Base-by-base conservation (phyloP, 2,888 invertebrate species). In the Drosophila mimetica region DNA sequence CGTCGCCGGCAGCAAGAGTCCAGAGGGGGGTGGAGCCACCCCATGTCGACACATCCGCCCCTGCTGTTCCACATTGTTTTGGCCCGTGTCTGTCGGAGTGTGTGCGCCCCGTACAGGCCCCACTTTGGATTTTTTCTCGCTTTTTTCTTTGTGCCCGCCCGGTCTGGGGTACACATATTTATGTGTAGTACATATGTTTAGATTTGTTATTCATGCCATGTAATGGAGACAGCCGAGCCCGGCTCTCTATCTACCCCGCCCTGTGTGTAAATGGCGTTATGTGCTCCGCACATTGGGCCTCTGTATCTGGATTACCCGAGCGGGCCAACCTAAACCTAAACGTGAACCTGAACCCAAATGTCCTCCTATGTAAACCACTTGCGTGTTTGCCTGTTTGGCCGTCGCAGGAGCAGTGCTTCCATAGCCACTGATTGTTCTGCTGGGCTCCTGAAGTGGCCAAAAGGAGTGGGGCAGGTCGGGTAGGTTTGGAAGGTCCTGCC, bases 121-220 rank as follows among this genome's bases (percentile, higher is more conserved):
- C 57, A 13, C 34, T 18, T 61, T 34, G 50, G 16, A 22, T 79
- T 69, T 61, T 61, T 64, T 64, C 69, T 69, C 50, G 30, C 22
- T 57, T 66, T 51, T 66, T 58, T 59, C 30, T 47, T 52, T 44
- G 46, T 42, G 46, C 36, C 50, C 34, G 61, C 30, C 44, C 22
- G 63, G 63, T n/a, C 70, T 76, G 86, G 84, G 84, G 71, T 65
- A 77, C 65, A 52, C 59, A 39, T 64, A 48, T 72, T 55, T 64
- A 71, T 63, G 53, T 71, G 76, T 75, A 71, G 75, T 82, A 88
- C 86, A 88, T 85, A 88, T 85, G 86, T 85, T 85, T 88, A 88
- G 88, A 88, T 86, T 83, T 88, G 58, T 75, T 81, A 83, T 77
- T 66, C 76, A 86, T 63, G 72, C 55, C 79, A 80, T 85, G 71